Base-by-base conservation (phyloP, 2,888 invertebrate species). In the Pimpla rufipes region DNA sequence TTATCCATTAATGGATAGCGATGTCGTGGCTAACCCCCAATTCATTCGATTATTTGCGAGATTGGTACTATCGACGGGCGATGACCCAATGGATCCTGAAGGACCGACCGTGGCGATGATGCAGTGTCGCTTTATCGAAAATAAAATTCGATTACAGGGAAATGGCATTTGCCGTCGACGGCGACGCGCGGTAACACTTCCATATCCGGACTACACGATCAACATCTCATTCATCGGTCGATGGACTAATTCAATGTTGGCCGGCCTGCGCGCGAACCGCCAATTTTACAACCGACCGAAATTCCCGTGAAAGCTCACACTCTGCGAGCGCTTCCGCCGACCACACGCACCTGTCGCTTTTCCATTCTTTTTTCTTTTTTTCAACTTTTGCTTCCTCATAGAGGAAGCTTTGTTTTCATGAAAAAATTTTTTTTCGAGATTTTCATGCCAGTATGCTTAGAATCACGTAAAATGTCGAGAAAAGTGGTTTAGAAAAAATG, bases 1-100 rank as follows among this genome's bases (percentile, higher is more conserved):
- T 91, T 90, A 91, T 91, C 88, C 89, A 86, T 90, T 91, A 91
- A 91, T 91, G 89, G 90, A 89, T 89, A 89, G 89, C 88, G 88
- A 88, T 90, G 90, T 88, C 87, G 88, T 86, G 89, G 89, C 81
- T 84, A 88, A 88, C 89, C 89, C 86, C 66, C 85, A 86, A 90
- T 90, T 91, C 88, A 89, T 90, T 91, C 88, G 88, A 91, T 91
- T 90, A 90, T 89, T 90, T 87, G 88, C 84, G 88, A 90, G 88
- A 89, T 87, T 86, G 83, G 82, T 84, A 75, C 75, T 85, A 87
- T 87, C 81, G 83, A 83, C 81, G 71, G 84, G 40, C 66, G 77
- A 77, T 57, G 68, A 71, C 68, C 73, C 79, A 79, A 84, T 84
- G 76, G 73, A 85, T 77, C 71, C 55, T 74, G 81, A 75, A 62